A percentile compares a stretch with the other conserved stretches of the same genome.
Conservation (phyloP, 2,113 vertebrate genomes). For the Sinocyclocheilus maitianheensis region DNA sequence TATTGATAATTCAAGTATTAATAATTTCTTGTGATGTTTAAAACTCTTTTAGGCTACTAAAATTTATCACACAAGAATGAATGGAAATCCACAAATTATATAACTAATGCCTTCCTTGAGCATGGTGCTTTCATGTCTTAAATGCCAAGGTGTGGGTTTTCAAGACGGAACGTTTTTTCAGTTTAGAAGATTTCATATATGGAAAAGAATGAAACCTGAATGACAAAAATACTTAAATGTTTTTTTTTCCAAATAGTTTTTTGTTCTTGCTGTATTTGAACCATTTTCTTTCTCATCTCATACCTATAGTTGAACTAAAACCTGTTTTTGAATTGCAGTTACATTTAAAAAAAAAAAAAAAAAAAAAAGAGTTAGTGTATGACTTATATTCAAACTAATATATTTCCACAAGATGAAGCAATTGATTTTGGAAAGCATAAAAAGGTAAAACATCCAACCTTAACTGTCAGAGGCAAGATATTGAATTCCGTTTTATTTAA, state of each 20-base stretch:
- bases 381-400: not conserved
- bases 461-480: not conserved
- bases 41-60: too few relatives aligned
- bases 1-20: not conserved
- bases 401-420: not conserved
- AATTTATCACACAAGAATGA: too few relatives aligned
- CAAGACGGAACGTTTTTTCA: too few relatives aligned
- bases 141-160: too few relatives aligned
- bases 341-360: not conserved
- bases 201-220: not conserved
- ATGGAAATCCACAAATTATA: too few relatives aligned
- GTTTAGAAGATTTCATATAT: not conserved
- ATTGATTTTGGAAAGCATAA: not conserved
- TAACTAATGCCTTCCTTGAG: not conserved
- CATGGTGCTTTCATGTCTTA: not conserved
- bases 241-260: not conserved
- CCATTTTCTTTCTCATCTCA: not conserved
- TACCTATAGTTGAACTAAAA: not conserved
- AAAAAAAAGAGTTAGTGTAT: not conserved
- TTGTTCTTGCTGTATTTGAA: not conserved
- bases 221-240: not conserved
- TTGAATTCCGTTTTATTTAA: constrained; percentile 36
- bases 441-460: not conserved
- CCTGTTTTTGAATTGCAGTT: not conserved
- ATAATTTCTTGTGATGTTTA: not conserved